A percentile compares a stretch with the other conserved stretches of the same genome.
Evolutionary conservation across 2,797 vertebrate genomes (phyloP).

Genomic region (Acrossocheilus wenchowensis): DNA sequence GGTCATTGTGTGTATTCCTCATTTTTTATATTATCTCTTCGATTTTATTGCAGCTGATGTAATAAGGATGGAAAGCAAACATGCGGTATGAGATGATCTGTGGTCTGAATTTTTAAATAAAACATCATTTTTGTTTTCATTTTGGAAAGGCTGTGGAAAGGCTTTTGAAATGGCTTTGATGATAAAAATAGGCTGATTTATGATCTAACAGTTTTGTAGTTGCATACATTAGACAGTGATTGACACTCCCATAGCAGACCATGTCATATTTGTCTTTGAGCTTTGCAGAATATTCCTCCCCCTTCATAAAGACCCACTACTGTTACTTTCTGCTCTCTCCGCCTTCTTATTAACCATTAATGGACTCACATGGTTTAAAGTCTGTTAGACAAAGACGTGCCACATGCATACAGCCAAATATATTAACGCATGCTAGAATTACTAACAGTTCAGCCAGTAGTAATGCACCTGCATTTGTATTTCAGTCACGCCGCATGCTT

Average conservation of each 20-base stretch:
- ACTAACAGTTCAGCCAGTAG: background rate
- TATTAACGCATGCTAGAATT: background rate
- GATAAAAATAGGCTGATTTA: background rate
- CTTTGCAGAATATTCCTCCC: constrained; percentile 46
- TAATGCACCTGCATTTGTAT: constrained; percentile 24
- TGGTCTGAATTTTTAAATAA: background rate
- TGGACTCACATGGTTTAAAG: background rate
- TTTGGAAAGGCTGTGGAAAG: background rate
- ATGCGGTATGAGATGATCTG: background rate
- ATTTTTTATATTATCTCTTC: constrained; percentile 19
- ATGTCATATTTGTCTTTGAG: constrained; percentile 58
- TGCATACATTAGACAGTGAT: constrained; percentile 40
- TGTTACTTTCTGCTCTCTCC: constrained; percentile 25
- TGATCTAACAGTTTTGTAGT: constrained; percentile 20
- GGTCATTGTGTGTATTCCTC: constrained; percentile 51
- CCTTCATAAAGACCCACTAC: constrained; percentile 39
- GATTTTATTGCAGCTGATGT: background rate
- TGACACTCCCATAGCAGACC: constrained; percentile 57
- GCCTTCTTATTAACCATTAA: constrained; percentile 1
- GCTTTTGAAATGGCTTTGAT: background rate
- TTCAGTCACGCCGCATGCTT: constrained; percentile 16
- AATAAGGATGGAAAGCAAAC: background rate
- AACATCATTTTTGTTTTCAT: background rate
- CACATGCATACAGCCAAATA: background rate
- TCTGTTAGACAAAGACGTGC: background rate